Evolutionary conservation across 2,113 vertebrate genomes (phyloP).

Genomic region (Laterallus jamaicensis): DNA sequence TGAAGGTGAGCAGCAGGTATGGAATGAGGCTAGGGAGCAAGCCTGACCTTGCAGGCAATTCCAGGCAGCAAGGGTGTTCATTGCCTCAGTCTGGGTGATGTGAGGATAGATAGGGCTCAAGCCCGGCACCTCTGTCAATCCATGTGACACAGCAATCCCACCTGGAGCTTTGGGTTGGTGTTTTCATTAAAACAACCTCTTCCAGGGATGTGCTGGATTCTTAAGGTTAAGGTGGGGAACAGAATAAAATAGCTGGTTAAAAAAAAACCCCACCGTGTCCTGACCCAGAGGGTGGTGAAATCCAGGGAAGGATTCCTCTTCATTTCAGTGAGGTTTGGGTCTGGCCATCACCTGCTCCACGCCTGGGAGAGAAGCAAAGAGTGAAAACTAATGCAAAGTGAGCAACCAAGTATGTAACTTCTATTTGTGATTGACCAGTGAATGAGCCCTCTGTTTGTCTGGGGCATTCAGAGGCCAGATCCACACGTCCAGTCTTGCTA

Average conservation of each 20-base stretch:
- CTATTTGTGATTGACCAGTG: not conserved
- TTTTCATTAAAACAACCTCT: not conserved
- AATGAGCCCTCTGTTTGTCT: not conserved
- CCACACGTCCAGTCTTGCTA: not conserved
- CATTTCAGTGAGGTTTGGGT: not conserved
- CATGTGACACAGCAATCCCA: not conserved
- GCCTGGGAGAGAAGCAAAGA: not conserved
- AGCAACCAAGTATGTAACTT: not conserved
- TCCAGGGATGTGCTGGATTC: not conserved
- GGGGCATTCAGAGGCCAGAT: not conserved
- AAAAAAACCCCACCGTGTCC: not conserved
- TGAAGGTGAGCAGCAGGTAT: not conserved
- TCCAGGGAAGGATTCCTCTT: not conserved
- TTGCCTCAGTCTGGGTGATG: not conserved
- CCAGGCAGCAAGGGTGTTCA: not conserved
- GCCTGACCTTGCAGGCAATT: not conserved
- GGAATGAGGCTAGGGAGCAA: not conserved
- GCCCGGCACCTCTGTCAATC: not conserved
- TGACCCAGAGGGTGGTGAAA: not conserved
- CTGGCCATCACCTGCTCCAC: not conserved
- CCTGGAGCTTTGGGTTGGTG: not conserved
- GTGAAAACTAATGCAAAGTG: not conserved
- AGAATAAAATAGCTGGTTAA: not conserved
- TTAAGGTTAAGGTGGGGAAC: not conserved
- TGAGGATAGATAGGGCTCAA: not conserved